phyloP scores from a whole-genome alignment of 2,888 invertebrate species.

The Tanypteryx hageni region DNA sequence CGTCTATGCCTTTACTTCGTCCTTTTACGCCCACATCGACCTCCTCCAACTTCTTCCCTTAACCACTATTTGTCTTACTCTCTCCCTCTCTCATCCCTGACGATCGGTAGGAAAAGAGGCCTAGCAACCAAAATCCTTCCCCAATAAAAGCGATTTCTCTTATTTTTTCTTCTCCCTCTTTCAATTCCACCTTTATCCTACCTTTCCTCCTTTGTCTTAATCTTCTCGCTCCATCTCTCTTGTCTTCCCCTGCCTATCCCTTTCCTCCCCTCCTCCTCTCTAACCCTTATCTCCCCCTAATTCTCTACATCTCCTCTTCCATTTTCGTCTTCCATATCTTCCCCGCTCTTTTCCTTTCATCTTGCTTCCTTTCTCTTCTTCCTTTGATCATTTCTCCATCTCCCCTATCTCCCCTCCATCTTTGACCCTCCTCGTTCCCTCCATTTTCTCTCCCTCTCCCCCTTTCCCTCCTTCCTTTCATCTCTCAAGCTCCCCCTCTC shows the following conservation, averaged over 20 bases:
- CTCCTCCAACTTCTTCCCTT: not conserved
- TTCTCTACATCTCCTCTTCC: too few relatives aligned
- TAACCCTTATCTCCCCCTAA: not conserved
- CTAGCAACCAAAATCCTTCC: not conserved
- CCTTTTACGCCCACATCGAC: not conserved
- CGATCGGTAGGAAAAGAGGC: too few relatives aligned
- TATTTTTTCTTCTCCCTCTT: not conserved
- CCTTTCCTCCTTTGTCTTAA: not conserved
- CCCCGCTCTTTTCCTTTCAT: not conserved
- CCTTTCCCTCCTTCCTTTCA: too few relatives aligned
- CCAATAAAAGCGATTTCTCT: conserved; percentile 1
- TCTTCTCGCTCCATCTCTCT: not conserved
- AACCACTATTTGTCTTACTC: not conserved
- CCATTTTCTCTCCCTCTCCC: too few relatives aligned
- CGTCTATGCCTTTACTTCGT: not conserved
- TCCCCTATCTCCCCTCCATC: not conserved
- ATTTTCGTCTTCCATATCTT: not conserved
- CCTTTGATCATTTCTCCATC: not conserved
- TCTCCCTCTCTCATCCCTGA: not conserved
- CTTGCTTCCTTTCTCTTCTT: not conserved
- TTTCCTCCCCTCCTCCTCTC: not conserved
- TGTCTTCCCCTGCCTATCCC: not conserved
- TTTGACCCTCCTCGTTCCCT: too few relatives aligned
- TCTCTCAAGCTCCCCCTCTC: too few relatives aligned
- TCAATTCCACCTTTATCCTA: not conserved